Percentiles rank a stretch among this genome's conserved stretches.
Evolutionary conservation across 2,888 invertebrate genomes (phyloP).

Genomic region (Anorthoa munda): DNA sequence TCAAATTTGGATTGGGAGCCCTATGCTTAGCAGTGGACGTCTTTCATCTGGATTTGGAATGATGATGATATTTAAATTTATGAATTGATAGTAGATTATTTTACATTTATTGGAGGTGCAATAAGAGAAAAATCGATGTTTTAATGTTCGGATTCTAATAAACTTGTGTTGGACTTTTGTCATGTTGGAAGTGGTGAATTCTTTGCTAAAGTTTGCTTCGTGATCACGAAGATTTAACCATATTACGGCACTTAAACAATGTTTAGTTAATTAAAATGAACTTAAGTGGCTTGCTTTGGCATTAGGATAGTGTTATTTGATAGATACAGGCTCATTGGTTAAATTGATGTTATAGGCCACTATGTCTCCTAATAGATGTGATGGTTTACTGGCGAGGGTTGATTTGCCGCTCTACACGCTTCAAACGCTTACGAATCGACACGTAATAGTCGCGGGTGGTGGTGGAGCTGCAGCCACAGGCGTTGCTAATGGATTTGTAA

Average conservation of each 20-base stretch:
- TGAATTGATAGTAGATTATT: too few relatives aligned
- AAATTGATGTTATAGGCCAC: conserved; percentile 80
- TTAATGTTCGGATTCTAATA: too few relatives aligned
- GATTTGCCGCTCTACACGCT: conserved; percentile 98
- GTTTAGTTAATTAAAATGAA: conserved; percentile 76
- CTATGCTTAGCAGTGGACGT: too few relatives aligned
- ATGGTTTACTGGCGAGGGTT: conserved; percentile 95
- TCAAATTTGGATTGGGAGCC: too few relatives aligned
- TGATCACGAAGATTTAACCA: conserved; percentile 76
- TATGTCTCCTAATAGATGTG: conserved; percentile 90
- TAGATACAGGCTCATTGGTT: conserved; percentile 68
- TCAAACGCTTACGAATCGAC: conserved; percentile 97
- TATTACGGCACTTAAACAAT: conserved; percentile 76
- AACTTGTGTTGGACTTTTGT: conserved; percentile 83
- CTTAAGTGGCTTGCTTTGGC: conserved; percentile 76
- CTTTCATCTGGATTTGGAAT: too few relatives aligned
- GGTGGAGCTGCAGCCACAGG: conserved; percentile 99
- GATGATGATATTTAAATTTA: too few relatives aligned
- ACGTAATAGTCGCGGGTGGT: conserved; percentile 98
- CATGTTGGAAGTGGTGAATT: conserved; percentile 89
- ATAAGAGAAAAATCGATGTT: too few relatives aligned
- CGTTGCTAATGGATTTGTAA: conserved; percentile 98
- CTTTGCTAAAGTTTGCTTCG: conserved; percentile 81
- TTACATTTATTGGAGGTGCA: too few relatives aligned
- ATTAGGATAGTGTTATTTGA: conserved; percentile 74